Evolutionary conservation across 2,888 invertebrate species (phyloP).

Genomic region (Atrina japonica): DNA sequence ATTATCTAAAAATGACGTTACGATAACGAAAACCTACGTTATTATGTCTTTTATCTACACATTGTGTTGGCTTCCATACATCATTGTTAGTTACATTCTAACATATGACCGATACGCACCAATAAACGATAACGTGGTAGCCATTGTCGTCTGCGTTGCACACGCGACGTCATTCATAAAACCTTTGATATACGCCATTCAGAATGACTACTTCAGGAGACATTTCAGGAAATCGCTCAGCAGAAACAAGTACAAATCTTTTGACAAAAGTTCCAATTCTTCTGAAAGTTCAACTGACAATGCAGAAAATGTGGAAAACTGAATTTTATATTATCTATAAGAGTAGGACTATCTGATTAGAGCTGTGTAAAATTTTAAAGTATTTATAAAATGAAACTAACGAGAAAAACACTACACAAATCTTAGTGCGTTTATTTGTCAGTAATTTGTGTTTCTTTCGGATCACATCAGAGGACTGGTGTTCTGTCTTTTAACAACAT

Average conservation of each 20-base stretch:
- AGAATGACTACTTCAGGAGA: constrained; percentile 30
- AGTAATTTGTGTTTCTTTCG: too few species aligned
- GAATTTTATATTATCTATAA: too few species aligned
- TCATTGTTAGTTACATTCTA: constrained; percentile 54
- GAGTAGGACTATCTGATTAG: too few species aligned
- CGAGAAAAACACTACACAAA: too few species aligned
- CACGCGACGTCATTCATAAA: constrained; percentile 48
- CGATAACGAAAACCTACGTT: constrained; percentile 53
- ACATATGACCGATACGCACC: constrained; percentile 48
- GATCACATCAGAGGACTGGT: too few species aligned
- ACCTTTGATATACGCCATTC: constrained; percentile 42
- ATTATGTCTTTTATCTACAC: constrained; percentile 50
- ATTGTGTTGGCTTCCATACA: constrained; percentile 62
- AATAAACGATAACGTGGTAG: constrained; percentile 28
- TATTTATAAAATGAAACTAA: too few species aligned
- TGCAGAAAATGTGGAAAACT: too few species aligned
- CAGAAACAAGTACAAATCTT: constrained; percentile 1
- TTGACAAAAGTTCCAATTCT: too few species aligned
- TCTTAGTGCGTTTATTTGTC: too few species aligned
- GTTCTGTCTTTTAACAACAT: too few species aligned
- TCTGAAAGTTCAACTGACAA: too few species aligned
- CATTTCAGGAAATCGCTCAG: constrained; percentile 30
- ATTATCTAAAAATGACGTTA: constrained; percentile 54
- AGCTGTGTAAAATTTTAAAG: too few species aligned
- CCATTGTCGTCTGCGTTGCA: constrained; percentile 35